Evolutionary conservation across 1,140 invertebrate genomes (phyloP).

Genomic region (Drosophila dunni): DNA sequence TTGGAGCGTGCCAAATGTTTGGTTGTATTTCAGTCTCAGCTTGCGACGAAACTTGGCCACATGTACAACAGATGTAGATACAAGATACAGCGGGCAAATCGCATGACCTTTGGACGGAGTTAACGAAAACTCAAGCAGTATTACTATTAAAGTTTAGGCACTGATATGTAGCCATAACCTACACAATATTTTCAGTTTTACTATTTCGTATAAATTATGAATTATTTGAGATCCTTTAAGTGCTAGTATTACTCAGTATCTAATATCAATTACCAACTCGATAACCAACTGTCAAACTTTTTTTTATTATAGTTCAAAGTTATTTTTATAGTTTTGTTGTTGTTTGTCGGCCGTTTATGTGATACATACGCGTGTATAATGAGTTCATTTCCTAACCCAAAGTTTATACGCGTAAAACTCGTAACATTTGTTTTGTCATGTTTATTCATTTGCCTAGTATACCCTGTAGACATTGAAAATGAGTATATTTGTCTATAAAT

Average conservation of each 20-base stretch:
- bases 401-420: slow-evolving; percentile 1
- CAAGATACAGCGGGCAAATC: neutral
- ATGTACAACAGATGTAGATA: slow-evolving; percentile 31
- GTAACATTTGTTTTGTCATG: slow-evolving; percentile 23
- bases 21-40: slow-evolving; percentile 60
- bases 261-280: neutral
- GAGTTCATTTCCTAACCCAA: slow-evolving; percentile 25
- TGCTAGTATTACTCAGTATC: no score
- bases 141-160: neutral
- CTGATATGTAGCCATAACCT: no score
- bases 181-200: no score
- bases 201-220: no score
- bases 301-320: slow-evolving; percentile 14
- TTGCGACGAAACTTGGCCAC: slow-evolving; percentile 35
- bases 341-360: slow-evolving; percentile 30
- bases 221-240: no score
- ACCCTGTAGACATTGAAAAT: neutral
- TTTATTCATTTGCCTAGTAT: slow-evolving; percentile 24
- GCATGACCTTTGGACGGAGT: neutral
- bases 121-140: no score
- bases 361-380: slow-evolving; percentile 33
- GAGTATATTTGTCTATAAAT: neutral
- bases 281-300: neutral
- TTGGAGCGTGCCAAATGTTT: slow-evolving; percentile 79
- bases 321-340: slow-evolving; percentile 17